A percentile compares a stretch with the other conserved stretches of the same genome.
Conservation (phyloP, 2,113 vertebrate genomes). For the Cephalopholis sonnerati region DNA sequence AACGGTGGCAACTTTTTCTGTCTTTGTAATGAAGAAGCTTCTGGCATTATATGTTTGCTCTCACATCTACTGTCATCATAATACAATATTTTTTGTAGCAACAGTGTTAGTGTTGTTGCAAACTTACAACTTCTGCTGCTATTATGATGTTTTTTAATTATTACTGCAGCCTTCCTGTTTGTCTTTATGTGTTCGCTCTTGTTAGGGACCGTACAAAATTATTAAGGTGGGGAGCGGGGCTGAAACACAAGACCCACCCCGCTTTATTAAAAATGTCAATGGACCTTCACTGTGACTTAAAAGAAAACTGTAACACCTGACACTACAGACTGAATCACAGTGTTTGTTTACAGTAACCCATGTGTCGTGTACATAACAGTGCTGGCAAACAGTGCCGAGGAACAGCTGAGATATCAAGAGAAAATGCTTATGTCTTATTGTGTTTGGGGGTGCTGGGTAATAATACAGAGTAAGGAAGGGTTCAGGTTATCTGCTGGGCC, state of each 20-base stretch:
- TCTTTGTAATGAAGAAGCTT: conserved; percentile 81
- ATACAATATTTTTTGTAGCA: conserved; percentile 63
- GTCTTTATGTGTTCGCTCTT: background rate
- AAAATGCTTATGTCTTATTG: too few relatives aligned
- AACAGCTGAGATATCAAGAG: too few relatives aligned
- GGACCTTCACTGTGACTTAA: background rate
- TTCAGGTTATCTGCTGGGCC: too few relatives aligned
- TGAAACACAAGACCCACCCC: background rate
- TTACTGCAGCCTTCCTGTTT: conserved; percentile 10
- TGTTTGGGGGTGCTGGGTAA: too few relatives aligned
- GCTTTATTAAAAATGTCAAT: background rate
- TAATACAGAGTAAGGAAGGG: too few relatives aligned
- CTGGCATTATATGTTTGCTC: conserved; percentile 74
- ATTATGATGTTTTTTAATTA: conserved; percentile 28
- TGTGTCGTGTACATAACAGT: too few relatives aligned
- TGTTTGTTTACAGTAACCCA: too few relatives aligned
- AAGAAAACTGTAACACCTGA: background rate
- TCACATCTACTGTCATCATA: conserved; percentile 75
- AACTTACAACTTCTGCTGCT: conserved; percentile 37
- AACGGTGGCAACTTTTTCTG: conserved; percentile 77
- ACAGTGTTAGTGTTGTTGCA: conserved; percentile 42
- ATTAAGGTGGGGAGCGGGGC: background rate
- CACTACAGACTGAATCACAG: too few relatives aligned
- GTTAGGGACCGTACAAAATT: background rate
- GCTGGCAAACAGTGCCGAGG: too few relatives aligned